Conservation (phyloP, 2,888 invertebrate genomes). For the Habroteleia sp. region DNA sequence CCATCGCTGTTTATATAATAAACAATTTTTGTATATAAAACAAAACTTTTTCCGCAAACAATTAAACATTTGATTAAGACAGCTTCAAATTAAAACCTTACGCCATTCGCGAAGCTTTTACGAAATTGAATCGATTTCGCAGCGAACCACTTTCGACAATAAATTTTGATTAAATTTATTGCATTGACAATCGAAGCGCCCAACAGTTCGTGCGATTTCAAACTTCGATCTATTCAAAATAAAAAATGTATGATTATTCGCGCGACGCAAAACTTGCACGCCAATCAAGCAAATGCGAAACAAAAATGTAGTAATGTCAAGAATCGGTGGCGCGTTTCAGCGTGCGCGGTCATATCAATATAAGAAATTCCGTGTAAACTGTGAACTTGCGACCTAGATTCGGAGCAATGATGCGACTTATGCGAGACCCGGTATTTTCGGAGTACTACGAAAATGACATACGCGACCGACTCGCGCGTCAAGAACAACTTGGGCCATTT, state of each 20-base stretch:
- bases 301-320: neutral
- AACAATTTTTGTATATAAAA: no score
- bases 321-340: no score
- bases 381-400: constrained; percentile 79
- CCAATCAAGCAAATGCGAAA: no score
- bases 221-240: no score
- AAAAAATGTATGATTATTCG: no score
- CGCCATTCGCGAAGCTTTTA: constrained; percentile 23
- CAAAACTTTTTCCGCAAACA: constrained; percentile 2
- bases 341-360: constrained; percentile 20
- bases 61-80: constrained; percentile 8
- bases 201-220: constrained; percentile 1
- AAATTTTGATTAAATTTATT: constrained; percentile 27
- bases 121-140: constrained; percentile 25
- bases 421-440: constrained; percentile 68
- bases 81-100: constrained; percentile 1
- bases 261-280: neutral
- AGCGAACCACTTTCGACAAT: constrained; percentile 15
- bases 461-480: constrained; percentile 25
- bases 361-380: constrained; percentile 66
- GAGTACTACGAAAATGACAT: constrained; percentile 61
- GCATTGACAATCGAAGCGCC: constrained; percentile 4
- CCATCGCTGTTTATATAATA: no score
- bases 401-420: constrained; percentile 61
- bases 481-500: constrained; percentile 2